Percentiles rank a stretch among this genome's conserved stretches.
These are phyloP conservation scores for Drosophila eugracilis DNA, from an alignment of 1,140 invertebrate genomes.

Conservation along the genomic window DNA sequence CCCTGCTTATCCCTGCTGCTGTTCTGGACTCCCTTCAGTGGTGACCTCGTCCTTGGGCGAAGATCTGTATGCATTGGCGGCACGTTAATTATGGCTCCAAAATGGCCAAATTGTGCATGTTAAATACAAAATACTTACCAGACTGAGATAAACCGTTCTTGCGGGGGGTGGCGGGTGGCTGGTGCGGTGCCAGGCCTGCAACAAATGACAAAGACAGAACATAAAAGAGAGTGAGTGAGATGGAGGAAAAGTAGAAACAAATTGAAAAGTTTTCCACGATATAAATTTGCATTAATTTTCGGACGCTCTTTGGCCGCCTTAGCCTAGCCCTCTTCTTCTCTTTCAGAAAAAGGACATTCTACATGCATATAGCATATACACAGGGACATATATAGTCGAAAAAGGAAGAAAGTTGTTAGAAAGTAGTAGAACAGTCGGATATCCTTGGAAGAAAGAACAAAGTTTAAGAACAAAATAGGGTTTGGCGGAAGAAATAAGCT, in stretches of 20 bases:
- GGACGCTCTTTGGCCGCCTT: conserved; percentile 38
- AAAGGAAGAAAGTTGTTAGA: too few relatives aligned
- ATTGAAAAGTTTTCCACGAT: conserved; percentile 78
- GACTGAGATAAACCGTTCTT: not conserved
- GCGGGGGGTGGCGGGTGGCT: not conserved
- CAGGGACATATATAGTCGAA: not conserved
- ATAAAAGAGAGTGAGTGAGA: too few relatives aligned
- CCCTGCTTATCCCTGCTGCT: too few relatives aligned
- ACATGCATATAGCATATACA: conserved; percentile 4
- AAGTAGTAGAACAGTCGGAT: not conserved
- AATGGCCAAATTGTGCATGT: conserved; percentile 68
- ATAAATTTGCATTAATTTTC: conserved; percentile 80
- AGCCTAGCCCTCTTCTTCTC: conserved; percentile 1
- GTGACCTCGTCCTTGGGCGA: conserved; percentile 32
- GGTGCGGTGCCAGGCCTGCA: conserved; percentile 22
- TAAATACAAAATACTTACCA: conserved; percentile 62
- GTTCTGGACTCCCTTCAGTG: conserved; percentile 3
- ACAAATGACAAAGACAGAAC: conserved; percentile 22
- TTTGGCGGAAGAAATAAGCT: too few relatives aligned
- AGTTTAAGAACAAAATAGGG: too few relatives aligned
- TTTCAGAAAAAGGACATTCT: conserved; percentile 7
- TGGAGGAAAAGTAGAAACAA: conserved; percentile 58
- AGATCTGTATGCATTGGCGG: conserved; percentile 35
- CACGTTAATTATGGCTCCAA: conserved; percentile 66
- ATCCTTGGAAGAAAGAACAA: too few relatives aligned